phyloP scores from a whole-genome alignment of 2,113 vertebrate genomes.

The Condylura cristata region DNA sequence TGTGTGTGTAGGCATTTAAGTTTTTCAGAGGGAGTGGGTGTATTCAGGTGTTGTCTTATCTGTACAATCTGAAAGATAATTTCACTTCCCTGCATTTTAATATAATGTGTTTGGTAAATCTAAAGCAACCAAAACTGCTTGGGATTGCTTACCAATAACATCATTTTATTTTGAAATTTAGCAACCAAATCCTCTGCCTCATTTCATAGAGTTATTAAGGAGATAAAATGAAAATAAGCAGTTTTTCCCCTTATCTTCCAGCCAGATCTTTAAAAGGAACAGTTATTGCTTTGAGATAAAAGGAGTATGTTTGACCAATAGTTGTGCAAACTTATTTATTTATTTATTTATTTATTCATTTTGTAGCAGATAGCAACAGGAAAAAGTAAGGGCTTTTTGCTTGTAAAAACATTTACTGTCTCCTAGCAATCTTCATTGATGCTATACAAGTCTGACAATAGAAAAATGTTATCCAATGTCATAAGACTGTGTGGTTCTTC shows the following conservation, averaged over 20 bases:
- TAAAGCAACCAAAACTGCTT: not conserved
- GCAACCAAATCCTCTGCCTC: not conserved
- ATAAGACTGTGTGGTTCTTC: constrained; percentile 54
- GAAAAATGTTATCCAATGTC: constrained; percentile 64
- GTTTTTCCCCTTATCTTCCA: not conserved
- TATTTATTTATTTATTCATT: not conserved
- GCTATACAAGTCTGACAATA: constrained; percentile 69
- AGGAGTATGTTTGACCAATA: constrained; percentile 37
- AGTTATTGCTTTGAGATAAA: not conserved
- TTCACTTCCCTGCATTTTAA: constrained; percentile 39
- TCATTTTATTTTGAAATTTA: not conserved
- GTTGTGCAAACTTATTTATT: not conserved
- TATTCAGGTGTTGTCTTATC: constrained; percentile 56
- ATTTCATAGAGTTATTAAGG: not conserved
- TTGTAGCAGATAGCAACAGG: constrained; percentile 65
- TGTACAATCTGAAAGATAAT: not conserved
- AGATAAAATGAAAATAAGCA: constrained; percentile 7
- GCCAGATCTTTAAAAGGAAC: constrained; percentile 39
- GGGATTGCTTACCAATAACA: not conserved
- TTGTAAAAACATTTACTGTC: constrained; percentile 79
- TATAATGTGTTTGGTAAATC: not conserved
- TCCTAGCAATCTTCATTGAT: constrained; percentile 77
- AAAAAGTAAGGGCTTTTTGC: constrained; percentile 74
- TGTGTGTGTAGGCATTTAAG: constrained; percentile 30
- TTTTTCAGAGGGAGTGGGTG: not conserved